Base-by-base conservation (phyloP, 2,888 invertebrate species). In the Oscheius onirici region DNA sequence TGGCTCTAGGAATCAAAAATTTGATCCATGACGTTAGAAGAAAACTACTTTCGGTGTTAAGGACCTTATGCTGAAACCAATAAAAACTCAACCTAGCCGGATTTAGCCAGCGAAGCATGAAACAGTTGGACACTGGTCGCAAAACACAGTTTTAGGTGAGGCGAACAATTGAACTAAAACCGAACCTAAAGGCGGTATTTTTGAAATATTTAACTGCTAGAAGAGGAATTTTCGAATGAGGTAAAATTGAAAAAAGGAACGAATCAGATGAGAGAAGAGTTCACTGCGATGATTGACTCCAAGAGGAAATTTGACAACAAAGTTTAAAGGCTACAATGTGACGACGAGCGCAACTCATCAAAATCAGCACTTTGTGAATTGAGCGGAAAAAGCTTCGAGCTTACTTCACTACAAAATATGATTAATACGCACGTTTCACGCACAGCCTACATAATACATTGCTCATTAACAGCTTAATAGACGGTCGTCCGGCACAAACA, bases 71-170 rank as follows among this genome's bases (percentile, higher is more conserved):
- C 34, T 40, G 58, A 57, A 41, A 41, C 58, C 58, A 58, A 58
- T 58, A 58, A 58, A 22, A 40, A 11, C n/a, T 24, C n/a, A 57
- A 41, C 58, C 58, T 20, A 40, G 40, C 58, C 41, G 58, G 58
- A 58, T 58, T 58, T 34, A 41, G n/a, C 41, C 40, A 58, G 41
- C 41, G 58, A 58, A 40, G 58, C 58, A 40, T 58, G 17, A 58
- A 58, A 55, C 26, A 58, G 58, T 58, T 15, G 55, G 13, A 58
- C 20, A 20, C 46, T 17, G 46, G 17, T 41, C 13, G 24, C 55
- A 55, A 55, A 55, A 55, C 55, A 55, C 28, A 55, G 26, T 55
- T 55, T 55, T 10, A 34, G 34, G 34, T 34, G 34, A 34, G 34
- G 34, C 8, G 34, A 3, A 34, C 5, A 34, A 8, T 34, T 34